A percentile compares a stretch with the other conserved stretches of the same genome.
Conservation (phyloP, 2,888 invertebrate genomes). For the Esperia sulphurella region DNA sequence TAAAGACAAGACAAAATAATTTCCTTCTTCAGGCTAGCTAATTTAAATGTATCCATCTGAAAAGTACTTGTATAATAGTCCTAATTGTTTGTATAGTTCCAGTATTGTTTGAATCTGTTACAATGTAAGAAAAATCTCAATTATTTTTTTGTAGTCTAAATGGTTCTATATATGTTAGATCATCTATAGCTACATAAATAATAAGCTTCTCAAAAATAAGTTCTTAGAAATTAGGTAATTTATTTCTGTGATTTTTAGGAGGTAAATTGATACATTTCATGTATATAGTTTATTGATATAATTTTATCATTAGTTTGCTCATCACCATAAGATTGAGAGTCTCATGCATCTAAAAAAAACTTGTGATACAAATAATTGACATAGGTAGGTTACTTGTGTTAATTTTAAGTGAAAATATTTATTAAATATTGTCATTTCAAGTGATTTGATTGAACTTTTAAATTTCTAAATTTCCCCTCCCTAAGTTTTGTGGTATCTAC, state of each 20-base stretch:
- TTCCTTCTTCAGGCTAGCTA: slow-evolving; percentile 5
- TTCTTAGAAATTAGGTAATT: slow-evolving; percentile 18
- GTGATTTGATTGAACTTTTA: neutral
- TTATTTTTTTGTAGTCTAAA: neutral
- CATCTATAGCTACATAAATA: neutral
- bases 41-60: neutral
- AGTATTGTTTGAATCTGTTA: neutral
- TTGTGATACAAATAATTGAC: slow-evolving; percentile 4
- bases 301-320: neutral
- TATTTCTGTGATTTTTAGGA: slow-evolving; percentile 43
- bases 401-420: slow-evolving; percentile 1
- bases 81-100: neutral
- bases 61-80: neutral
- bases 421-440: neutral
- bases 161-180: neutral
- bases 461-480: too few relatives aligned
- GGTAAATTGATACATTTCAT: neutral
- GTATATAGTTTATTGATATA: neutral
- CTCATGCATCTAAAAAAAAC: neutral
- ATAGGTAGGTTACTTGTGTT: neutral
- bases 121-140: neutral
- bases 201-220: neutral
- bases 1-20: slow-evolving; percentile 43
- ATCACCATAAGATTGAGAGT: too few relatives aligned
- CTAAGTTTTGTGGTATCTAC: too few relatives aligned